Conservation (phyloP, 2,797 vertebrate genomes). For the Cetoscarus ocellatus region DNA sequence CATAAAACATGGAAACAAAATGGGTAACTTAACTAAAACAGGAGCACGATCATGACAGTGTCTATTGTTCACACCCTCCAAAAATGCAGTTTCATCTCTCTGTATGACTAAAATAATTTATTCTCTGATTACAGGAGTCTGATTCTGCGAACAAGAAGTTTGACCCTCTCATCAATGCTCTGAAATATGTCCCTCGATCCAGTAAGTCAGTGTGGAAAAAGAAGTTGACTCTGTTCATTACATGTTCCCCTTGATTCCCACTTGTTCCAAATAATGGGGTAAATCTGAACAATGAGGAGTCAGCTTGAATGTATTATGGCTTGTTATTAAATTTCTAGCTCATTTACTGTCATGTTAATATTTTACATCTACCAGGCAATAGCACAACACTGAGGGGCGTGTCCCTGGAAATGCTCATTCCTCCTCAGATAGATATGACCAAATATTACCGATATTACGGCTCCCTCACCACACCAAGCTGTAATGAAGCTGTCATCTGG, state of each 20-base stretch:
- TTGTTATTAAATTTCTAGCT: neutral
- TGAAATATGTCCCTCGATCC: slow-evolving; percentile 48
- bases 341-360: slow-evolving; percentile 21
- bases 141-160: slow-evolving; percentile 65
- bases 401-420: slow-evolving; percentile 80
- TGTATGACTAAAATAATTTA: neutral
- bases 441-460: slow-evolving; percentile 87
- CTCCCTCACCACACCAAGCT: slow-evolving; percentile 89
- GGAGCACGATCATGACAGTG: too few species aligned
- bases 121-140: slow-evolving; percentile 65
- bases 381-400: slow-evolving; percentile 29
- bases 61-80: neutral
- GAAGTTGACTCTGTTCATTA: too few species aligned
- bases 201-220: slow-evolving; percentile 50
- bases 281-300: neutral
- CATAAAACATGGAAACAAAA: too few species aligned
- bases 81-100: neutral
- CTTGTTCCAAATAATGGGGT: too few species aligned
- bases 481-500: slow-evolving; percentile 85
- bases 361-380: slow-evolving; percentile 49
- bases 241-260: too few species aligned
- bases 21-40: too few species aligned
- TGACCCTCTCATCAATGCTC: slow-evolving; percentile 59
- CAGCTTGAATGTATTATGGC: slow-evolving; percentile 4
- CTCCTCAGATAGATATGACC: slow-evolving; percentile 44